Base-by-base conservation (phyloP, 2,113 vertebrate species). In the Eubucco bourcierii region DNA sequence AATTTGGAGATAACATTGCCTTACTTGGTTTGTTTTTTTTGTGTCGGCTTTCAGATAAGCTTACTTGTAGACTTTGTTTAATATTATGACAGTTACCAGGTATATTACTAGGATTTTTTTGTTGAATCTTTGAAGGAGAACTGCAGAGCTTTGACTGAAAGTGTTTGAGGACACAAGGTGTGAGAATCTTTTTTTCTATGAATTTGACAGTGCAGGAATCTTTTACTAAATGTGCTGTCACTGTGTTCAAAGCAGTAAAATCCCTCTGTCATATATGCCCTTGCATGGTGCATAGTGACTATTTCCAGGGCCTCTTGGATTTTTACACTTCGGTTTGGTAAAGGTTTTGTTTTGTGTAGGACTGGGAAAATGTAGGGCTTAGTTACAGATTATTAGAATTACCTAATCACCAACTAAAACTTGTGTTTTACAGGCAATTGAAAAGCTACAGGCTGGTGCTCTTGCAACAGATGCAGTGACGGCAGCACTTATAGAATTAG, bases 401-500 rank as follows among this genome's bases (percentile, higher is more conserved):
- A 90, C 80, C 41, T 87, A 84, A 72, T 90, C 63, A 55, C 95
- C 31, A 85, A 27, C 39, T 61, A 41, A 83, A 90, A 84, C 14
- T 97, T 95, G 74, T 96, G 31, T 96, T 94, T 97, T 96, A 65
- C 95, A 99, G 99, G 99, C 99, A 80, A 99, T 99, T 95, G 99
- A 99, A 96, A 98, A 98, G 84, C 98, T 99, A 90, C 99, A 98
- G 97, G 98, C 99, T 85, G 99, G 99, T 58, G 99, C 98, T 82
- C 98, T 98, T 94, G 99, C 99, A 5, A 98, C 99, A 92, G 99
- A 99, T 93, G 99, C 99, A 63, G 99, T 99, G 83, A 98, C 99
- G 91, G 99, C 99, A 90, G 99, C 99, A 74, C 98, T 99, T 91
- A 98, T 99, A 96, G 99, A 99, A 97, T 98, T 99, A 84, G 99